A percentile compares a stretch with the other conserved stretches of the same genome.
phyloP scores from a whole-genome alignment of 2,113 vertebrate species.

The Nycticorax nycticorax region DNA sequence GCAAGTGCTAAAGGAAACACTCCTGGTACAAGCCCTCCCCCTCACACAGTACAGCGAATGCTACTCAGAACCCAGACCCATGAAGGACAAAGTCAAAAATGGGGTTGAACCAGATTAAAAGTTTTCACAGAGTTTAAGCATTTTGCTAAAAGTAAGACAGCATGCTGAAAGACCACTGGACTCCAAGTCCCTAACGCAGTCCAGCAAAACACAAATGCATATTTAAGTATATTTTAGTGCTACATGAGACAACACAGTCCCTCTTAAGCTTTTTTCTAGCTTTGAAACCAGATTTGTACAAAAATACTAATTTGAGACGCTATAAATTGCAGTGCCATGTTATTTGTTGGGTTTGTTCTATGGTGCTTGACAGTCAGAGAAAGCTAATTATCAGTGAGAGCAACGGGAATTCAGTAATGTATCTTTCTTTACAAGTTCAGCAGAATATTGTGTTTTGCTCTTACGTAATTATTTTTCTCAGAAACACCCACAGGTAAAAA shows the following conservation, averaged over 20 bases:
- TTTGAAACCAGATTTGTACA: not conserved
- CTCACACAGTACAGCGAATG: not conserved
- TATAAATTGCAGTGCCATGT: not conserved
- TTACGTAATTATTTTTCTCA: not conserved
- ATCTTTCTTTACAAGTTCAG: not conserved
- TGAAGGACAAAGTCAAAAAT: not conserved
- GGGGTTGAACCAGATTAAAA: not conserved
- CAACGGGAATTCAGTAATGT: not conserved
- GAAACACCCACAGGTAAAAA: not conserved
- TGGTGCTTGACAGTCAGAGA: not conserved
- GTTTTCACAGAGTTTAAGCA: not conserved
- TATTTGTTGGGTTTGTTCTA: not conserved
- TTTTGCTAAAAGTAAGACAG: not conserved
- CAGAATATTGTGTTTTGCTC: not conserved
- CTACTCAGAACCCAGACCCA: fast-evolving
- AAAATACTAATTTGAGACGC: not conserved
- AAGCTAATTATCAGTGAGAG: not conserved
- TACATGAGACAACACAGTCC: not conserved
- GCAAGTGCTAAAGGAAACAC: not conserved
- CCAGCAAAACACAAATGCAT: not conserved
- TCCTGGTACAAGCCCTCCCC: not conserved
- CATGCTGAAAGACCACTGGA: not conserved
- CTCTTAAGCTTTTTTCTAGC: not conserved
- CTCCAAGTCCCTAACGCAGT: not conserved
- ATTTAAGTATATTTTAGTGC: not conserved